These are phyloP conservation scores for Streblospio benedicti DNA, from an alignment of 1,140 invertebrate species.

Conservation along the genomic window DNA sequence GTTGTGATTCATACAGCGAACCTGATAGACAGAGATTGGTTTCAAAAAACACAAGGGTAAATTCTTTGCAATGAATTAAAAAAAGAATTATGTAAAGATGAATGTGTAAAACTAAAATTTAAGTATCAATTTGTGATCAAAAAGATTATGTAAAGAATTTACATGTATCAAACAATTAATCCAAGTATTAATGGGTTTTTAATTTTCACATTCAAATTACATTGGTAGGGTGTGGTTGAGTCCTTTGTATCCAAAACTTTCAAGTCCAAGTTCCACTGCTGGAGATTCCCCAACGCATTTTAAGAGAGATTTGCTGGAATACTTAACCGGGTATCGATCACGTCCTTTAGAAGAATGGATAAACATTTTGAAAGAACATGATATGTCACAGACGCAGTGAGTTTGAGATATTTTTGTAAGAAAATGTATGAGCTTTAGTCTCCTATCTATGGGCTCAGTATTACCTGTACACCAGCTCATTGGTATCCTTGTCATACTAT, in stretches of 20 bases:
- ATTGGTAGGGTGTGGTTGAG: conserved; percentile 73
- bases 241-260: conserved; percentile 57
- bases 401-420: conserved; percentile 21
- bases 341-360: conserved; percentile 64
- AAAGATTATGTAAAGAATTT: too few relatives aligned
- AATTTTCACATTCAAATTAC: too few relatives aligned
- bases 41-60: conserved; percentile 85
- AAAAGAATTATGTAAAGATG: not conserved
- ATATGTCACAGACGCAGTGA: conserved; percentile 74
- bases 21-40: conserved; percentile 82
- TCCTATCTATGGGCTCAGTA: not conserved
- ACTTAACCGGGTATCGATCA: conserved; percentile 66
- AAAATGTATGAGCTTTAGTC: not conserved
- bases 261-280: conserved; percentile 11
- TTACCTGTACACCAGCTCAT: not conserved
- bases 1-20: conserved; percentile 88
- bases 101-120: too few relatives aligned
- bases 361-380: conserved; percentile 59
- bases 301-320: conserved; percentile 72
- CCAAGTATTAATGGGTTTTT: too few relatives aligned
- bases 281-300: conserved; percentile 79
- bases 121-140: too few relatives aligned
- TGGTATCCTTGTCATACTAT: not conserved
- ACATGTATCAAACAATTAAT: too few relatives aligned
- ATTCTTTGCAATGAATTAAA: not conserved